Evolutionary conservation across 2,888 invertebrate genomes (phyloP).

Genomic region (Uropetala carovei): DNA sequence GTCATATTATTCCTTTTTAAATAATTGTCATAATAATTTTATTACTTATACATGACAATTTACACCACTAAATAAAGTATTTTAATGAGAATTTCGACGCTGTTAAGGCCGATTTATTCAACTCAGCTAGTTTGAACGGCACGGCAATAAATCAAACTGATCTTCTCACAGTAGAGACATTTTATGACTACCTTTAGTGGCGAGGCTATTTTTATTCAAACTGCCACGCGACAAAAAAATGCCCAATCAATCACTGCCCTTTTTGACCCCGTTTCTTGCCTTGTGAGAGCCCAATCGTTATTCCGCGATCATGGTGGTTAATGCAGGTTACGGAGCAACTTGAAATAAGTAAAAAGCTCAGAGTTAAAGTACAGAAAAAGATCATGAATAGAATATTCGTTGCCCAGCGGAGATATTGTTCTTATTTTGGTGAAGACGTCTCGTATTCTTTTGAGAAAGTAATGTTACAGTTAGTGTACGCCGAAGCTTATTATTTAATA

Average conservation of each 20-base stretch:
- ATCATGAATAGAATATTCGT: neutral
- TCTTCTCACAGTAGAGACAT: constrained; percentile 24
- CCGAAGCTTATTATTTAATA: no score
- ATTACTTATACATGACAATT: neutral
- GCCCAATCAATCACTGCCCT: constrained; percentile 13
- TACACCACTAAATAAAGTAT: neutral
- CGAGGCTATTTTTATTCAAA: constrained; percentile 32
- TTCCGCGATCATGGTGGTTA: neutral
- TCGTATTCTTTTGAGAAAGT: no score
- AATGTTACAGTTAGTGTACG: no score
- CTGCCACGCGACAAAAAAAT: neutral
- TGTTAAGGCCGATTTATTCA: constrained; percentile 23
- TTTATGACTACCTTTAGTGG: constrained; percentile 29
- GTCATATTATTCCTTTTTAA: neutral
- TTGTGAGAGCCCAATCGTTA: neutral
- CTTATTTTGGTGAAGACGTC: no score
- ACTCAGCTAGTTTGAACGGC: neutral
- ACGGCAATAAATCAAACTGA: constrained; percentile 6
- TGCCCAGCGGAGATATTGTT: neutral
- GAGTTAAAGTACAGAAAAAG: neutral
- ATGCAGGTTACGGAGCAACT: neutral
- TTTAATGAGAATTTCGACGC: constrained; percentile 13
- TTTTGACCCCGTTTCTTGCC: constrained; percentile 28
- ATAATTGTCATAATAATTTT: neutral
- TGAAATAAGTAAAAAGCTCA: constrained; percentile 27